Evolutionary conservation across 2,113 vertebrate species (phyloP).

Genomic region (Poeciliopsis turrubarensis): DNA sequence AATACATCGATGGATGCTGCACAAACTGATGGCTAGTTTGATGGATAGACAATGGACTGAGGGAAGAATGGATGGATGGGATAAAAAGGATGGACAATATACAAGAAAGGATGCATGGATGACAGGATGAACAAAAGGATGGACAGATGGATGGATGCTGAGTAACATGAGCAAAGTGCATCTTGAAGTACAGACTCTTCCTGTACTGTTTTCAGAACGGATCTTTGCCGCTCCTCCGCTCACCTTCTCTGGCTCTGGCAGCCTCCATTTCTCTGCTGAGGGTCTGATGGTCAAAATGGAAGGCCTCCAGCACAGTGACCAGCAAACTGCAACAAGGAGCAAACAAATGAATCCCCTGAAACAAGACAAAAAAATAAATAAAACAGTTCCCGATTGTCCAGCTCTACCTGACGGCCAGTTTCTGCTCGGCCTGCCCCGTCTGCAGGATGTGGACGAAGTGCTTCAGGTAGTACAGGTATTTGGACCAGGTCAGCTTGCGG

Average conservation of each 20-base stretch:
- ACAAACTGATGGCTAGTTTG: too few relatives aligned
- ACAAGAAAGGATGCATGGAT: too few relatives aligned
- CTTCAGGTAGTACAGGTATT: conserved; percentile 92
- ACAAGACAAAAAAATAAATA: too few relatives aligned
- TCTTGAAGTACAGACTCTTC: too few relatives aligned
- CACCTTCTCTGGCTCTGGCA: conserved; percentile 82
- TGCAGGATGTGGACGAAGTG: conserved; percentile 92
- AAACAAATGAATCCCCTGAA: neutral
- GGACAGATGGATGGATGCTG: too few relatives aligned
- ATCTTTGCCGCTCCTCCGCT: conserved; percentile 25
- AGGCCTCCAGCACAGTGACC: conserved; percentile 91
- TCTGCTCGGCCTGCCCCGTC: conserved; percentile 85
- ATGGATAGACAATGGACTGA: too few relatives aligned
- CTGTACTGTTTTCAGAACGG: neutral
- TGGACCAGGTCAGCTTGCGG: conserved; percentile 89
- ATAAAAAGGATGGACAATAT: too few relatives aligned
- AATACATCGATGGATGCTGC: too few relatives aligned
- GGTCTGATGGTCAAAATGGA: conserved; percentile 92
- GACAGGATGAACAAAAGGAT: too few relatives aligned
- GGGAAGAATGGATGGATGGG: too few relatives aligned
- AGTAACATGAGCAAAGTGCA: too few relatives aligned
- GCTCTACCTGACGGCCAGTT: conserved; percentile 89
- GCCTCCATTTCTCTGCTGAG: conserved; percentile 88
- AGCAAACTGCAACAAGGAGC: conserved; percentile 82
- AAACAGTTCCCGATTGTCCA: neutral